These are phyloP conservation scores for Entomyzon cyanotis DNA, from an alignment of 2,113 vertebrate genomes.

Conservation along the genomic window DNA sequence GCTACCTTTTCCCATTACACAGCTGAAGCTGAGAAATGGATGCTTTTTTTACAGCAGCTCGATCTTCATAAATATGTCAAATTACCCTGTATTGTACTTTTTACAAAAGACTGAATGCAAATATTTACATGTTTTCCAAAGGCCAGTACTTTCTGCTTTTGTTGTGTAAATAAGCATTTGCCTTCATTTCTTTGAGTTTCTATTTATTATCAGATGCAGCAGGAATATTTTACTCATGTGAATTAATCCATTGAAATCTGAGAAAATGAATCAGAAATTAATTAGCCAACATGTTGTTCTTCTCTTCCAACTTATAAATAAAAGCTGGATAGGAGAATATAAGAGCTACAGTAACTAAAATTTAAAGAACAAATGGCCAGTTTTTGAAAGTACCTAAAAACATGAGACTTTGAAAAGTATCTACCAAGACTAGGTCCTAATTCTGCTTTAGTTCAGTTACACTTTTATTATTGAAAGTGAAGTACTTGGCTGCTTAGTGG, in stretches of 20 bases:
- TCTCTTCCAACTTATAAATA: not conserved
- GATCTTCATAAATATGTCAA: not conserved
- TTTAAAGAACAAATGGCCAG: not conserved
- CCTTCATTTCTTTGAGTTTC: not conserved
- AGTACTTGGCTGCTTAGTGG: not conserved
- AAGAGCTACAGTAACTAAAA: not conserved
- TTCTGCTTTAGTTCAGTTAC: not conserved
- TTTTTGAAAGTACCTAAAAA: not conserved
- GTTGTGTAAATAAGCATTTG: slow-evolving; percentile 24
- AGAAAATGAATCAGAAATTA: slow-evolving; percentile 32
- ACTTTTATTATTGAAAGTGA: not conserved
- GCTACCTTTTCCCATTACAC: not conserved
- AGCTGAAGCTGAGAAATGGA: not conserved
- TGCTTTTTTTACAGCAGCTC: not conserved
- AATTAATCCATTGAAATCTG: slow-evolving; percentile 12
- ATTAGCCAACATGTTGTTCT: not conserved
- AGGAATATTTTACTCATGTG: not conserved
- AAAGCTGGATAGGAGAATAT: not conserved
- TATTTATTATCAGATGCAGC: not conserved
- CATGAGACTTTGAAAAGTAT: not conserved
- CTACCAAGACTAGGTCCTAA: not conserved
- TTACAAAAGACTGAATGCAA: slow-evolving; percentile 10
- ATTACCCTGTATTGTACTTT: not conserved
- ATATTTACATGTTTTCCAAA: slow-evolving; percentile 36
- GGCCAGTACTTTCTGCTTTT: not conserved